Conservation (phyloP, 2,797 vertebrate species). For the Hypotaenidia philippensis region DNA sequence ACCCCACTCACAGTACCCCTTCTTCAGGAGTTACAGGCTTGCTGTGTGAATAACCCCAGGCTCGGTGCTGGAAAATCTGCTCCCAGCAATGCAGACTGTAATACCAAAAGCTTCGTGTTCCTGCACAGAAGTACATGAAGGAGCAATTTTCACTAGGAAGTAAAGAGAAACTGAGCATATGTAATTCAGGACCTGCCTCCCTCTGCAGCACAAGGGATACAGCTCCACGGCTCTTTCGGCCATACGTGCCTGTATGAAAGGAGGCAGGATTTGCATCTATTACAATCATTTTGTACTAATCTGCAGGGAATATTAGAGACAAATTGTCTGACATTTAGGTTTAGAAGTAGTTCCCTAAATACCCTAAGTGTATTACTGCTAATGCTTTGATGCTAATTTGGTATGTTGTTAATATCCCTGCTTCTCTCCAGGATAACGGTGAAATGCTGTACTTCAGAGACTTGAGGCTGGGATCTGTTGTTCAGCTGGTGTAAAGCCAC, state of each 20-base stretch:
- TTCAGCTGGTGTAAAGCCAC: not conserved
- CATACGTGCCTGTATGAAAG: not conserved
- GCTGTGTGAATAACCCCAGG: not conserved
- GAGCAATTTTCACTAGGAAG: not conserved
- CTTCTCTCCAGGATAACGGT: conserved; percentile 10
- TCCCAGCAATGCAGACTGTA: not conserved
- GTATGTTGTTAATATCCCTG: conserved; percentile 34
- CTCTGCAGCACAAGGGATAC: not conserved
- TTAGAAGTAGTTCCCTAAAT: conserved; percentile 68
- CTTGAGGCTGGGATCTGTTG: not conserved
- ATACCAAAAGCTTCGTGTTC: not conserved
- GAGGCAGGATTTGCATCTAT: conserved; percentile 40
- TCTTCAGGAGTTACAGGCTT: not conserved
- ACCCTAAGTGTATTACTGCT: conserved; percentile 45
- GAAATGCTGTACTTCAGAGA: conserved; percentile 44
- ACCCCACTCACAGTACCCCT: fast-evolving
- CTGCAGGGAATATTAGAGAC: conserved; percentile 52
- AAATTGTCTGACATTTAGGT: conserved; percentile 67
- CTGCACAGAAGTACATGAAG: not conserved
- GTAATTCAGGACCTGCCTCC: not conserved
- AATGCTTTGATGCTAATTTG: conserved; percentile 68
- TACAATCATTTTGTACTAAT: conserved; percentile 60
- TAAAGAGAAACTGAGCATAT: not conserved
- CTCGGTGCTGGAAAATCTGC: not conserved
- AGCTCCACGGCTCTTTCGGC: not conserved